Evolutionary conservation across 1,140 invertebrate genomes (phyloP), one percentile per base, ranked within the genome.

Genomic region (Neuroterus valhalla): DNA sequence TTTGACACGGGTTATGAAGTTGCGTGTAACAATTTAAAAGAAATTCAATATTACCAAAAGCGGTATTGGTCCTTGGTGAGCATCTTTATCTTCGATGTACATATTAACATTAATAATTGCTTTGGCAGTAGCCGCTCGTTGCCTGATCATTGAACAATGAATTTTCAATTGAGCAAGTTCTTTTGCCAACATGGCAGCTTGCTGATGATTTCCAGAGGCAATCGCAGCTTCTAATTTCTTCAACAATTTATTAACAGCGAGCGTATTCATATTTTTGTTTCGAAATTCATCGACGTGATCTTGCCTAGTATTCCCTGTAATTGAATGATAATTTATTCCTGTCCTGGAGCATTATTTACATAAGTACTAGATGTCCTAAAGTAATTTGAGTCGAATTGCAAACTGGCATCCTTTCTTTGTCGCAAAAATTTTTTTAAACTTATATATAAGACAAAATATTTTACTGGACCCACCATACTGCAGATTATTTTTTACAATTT

Each of bases 21-120:
- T n/a, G n/a, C n/a, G n/a, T n/a, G n/a, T n/a, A n/a, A n/a, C n/a
- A 62, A 26, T 31, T 2, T 15, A 26, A 62, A 11, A 26, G 3
- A 62, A 26, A 26, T 62, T 10, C 8, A 71, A 69, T 73, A 68
- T 88, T 66, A 96, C 92, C 86, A 92, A 89, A 48, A 96, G 85
- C 6, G 92, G 91, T 84, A 95, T 93, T 38, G 94, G 94, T 1
- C 94, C 94, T 85, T 94, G 92, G 82, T 94, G 93, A 11, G 93
- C 93, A 52, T 93, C 89, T 85, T 93, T 93, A 85, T 96, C 94
- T 86, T 96, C 95, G 23, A 96, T 93, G 86, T 93, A 95, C 89
- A 96, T 93, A 80, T 94, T 93, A 26, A 96, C 91, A 75, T 94
- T 95, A 84, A 83, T 90, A 85, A 82, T 81, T 78, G 86, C 85